A percentile compares a stretch with the other conserved stretches of the same genome.
Conservation (phyloP, 2,888 invertebrate genomes). For the Nezara viridula region DNA sequence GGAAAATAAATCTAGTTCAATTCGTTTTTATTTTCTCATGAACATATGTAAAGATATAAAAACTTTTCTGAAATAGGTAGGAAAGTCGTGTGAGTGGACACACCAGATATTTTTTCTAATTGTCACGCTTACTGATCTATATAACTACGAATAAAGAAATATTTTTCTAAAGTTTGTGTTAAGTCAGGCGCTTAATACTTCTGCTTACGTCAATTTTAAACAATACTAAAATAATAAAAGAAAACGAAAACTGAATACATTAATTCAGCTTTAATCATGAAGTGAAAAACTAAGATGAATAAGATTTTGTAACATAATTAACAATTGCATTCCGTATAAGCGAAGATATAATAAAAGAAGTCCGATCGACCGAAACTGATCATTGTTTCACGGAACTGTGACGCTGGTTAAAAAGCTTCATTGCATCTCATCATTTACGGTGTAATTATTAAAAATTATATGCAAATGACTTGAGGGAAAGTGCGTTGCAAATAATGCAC, state of each 20-base stretch:
- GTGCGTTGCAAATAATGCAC: not conserved
- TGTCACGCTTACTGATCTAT: too few species aligned
- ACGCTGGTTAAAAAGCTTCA: not conserved
- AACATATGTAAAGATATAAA: too few species aligned
- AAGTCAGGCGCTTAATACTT: too few species aligned
- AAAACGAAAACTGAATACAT: not conserved
- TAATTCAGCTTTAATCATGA: not conserved
- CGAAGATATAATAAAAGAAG: not conserved
- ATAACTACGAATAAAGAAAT: too few species aligned
- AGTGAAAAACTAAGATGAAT: not conserved
- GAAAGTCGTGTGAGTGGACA: too few species aligned
- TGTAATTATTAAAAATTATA: not conserved
- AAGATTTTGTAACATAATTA: not conserved
- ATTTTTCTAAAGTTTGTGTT: too few species aligned
- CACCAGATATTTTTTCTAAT: too few species aligned
- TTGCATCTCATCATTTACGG: not conserved
- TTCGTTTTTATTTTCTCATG: too few species aligned
- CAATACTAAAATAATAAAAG: not conserved
- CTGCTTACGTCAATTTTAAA: not conserved
- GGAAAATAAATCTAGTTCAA: too few species aligned
- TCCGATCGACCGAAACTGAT: not conserved
- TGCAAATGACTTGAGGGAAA: not conserved
- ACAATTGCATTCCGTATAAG: not conserved
- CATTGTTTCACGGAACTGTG: not conserved
- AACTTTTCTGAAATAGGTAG: too few species aligned